Conservation (phyloP, 2,888 invertebrate genomes). For the Chymomyza amoena region DNA sequence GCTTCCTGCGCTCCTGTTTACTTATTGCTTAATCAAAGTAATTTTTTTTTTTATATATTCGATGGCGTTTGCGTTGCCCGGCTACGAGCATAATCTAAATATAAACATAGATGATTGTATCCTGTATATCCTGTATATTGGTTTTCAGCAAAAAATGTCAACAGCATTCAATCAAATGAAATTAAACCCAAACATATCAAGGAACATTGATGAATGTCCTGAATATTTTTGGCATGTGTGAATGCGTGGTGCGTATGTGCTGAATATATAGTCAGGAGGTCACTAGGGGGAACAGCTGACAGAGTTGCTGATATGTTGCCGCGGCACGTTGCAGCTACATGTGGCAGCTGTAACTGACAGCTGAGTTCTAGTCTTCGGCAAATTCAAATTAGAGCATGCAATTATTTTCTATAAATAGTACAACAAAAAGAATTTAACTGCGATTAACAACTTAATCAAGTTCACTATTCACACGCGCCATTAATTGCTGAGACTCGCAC, state of each 20-base stretch:
- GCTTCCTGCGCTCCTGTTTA: slow-evolving; percentile 47
- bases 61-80: background rate
- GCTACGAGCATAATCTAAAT: slow-evolving; percentile 28
- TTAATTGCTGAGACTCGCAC: slow-evolving; percentile 12
- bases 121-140: slow-evolving; percentile 7
- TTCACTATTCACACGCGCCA: slow-evolving; percentile 19
- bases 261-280: slow-evolving; percentile 31
- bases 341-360: slow-evolving; percentile 3
- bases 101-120: slow-evolving; percentile 10
- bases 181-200: slow-evolving; percentile 15
- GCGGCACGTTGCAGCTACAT: slow-evolving; percentile 9
- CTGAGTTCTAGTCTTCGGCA: background rate
- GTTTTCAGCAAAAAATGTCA: slow-evolving; percentile 27
- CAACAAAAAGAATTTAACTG: background rate
- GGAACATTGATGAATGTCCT: background rate
- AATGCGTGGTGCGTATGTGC: slow-evolving; percentile 2
- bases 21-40: slow-evolving; percentile 58
- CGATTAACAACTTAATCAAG: background rate
- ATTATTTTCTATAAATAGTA: background rate
- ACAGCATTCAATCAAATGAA: slow-evolving; percentile 57
- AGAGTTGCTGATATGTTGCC: background rate
- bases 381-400: background rate
- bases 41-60: slow-evolving; percentile 44
- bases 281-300: slow-evolving; percentile 54
- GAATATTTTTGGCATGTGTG: background rate